Conservation (phyloP, 2,113 vertebrate genomes). For the Rhadina sibilatrix region DNA sequence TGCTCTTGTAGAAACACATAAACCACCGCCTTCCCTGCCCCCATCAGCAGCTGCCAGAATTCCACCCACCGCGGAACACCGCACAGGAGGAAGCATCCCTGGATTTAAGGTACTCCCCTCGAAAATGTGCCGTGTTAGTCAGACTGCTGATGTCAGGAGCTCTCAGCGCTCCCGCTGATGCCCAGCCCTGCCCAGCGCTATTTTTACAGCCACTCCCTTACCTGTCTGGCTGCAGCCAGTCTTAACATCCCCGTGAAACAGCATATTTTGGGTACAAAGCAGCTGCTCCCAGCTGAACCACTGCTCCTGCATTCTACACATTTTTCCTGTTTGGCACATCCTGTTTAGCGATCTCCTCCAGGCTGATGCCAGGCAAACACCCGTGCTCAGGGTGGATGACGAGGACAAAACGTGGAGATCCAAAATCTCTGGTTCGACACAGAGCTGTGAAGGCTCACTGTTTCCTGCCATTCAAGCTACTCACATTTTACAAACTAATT, state of each 20-base stretch:
- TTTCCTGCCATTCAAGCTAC: neutral
- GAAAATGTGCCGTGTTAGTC: neutral
- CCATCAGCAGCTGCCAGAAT: neutral
- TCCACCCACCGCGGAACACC: neutral
- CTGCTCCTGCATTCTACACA: neutral
- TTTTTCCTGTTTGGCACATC: neutral
- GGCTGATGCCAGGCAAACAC: neutral
- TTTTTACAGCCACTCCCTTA: constrained; percentile 16
- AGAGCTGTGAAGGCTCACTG: neutral
- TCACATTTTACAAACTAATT: neutral
- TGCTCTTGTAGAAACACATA: neutral
- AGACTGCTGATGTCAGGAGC: constrained; percentile 13
- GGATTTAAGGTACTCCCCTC: neutral
- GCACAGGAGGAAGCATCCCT: neutral
- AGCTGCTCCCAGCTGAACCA: neutral
- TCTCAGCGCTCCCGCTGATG: neutral
- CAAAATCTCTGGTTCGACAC: neutral
- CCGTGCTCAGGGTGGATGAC: neutral
- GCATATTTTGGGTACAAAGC: neutral
- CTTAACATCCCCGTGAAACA: neutral
- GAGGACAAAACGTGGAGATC: neutral
- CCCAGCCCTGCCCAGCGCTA: neutral
- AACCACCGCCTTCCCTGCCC: neutral
- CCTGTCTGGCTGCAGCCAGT: neutral
- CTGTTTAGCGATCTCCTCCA: neutral